phyloP scores from a whole-genome alignment of 2,113 vertebrate genomes.

The Cyphomyrus discorhynchus region DNA sequence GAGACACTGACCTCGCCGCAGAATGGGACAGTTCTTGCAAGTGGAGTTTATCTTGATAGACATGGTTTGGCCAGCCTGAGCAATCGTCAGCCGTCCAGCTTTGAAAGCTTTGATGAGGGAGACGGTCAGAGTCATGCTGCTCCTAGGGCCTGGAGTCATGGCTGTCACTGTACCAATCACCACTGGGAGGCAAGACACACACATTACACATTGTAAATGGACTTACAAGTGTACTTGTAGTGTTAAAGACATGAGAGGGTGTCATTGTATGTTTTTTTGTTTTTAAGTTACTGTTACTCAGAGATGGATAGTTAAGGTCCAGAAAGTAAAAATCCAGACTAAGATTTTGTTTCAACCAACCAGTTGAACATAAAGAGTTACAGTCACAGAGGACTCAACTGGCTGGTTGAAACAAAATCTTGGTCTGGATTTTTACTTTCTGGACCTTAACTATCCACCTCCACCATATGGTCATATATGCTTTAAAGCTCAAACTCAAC shows the following conservation, averaged over 20 bases:
- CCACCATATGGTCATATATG: not conserved
- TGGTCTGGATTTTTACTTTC: not conserved
- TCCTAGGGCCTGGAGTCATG: conserved; percentile 49
- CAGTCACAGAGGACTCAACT: not conserved
- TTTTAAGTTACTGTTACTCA: not conserved
- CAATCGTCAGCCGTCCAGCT: conserved; percentile 60
- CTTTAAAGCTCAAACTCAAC: not conserved
- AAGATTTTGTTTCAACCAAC: not conserved
- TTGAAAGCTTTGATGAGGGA: conserved; percentile 68
- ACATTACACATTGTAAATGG: not conserved
- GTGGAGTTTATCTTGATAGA: conserved; percentile 64
- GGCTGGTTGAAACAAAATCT: not conserved
- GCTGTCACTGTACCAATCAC: conserved; percentile 68
- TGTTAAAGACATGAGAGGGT: not conserved
- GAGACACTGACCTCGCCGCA: conserved; percentile 52
- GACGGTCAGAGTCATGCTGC: conserved; percentile 50
- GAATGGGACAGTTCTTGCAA: conserved; percentile 71
- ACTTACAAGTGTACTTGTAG: not conserved
- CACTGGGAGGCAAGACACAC: conserved; percentile 50
- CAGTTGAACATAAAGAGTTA: not conserved
- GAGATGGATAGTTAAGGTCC: not conserved
- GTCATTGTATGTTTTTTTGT: not conserved
- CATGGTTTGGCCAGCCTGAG: conserved; percentile 56
- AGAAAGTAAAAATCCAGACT: not conserved
- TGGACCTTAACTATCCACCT: not conserved